Conservation (phyloP, 2,888 invertebrate genomes). For the Tuta absoluta region DNA sequence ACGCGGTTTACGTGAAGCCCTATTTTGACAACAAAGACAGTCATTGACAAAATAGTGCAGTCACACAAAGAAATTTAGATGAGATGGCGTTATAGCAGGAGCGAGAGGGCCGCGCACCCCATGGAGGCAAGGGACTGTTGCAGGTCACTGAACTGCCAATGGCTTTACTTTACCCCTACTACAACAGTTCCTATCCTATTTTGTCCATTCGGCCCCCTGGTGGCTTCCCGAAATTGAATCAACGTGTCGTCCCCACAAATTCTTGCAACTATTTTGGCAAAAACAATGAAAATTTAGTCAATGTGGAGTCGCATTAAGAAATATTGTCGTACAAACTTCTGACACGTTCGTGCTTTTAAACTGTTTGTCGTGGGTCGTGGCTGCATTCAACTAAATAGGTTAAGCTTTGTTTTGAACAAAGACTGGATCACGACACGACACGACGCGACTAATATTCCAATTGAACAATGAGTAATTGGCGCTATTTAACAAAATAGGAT, state of each 20-base stretch:
- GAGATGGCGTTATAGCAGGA: constrained; percentile 54
- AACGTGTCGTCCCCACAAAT: constrained; percentile 16
- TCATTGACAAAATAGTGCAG: constrained; percentile 30
- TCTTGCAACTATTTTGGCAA: background rate
- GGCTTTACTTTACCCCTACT: constrained; percentile 52
- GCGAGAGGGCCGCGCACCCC: constrained; percentile 69
- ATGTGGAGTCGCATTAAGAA: background rate
- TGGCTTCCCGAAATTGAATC: constrained; percentile 33
- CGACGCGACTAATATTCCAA: constrained; percentile 11
- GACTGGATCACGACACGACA: constrained; percentile 3
- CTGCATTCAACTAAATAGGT: constrained; percentile 15
- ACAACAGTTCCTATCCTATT: constrained; percentile 43
- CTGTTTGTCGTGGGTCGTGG: constrained; percentile 6
- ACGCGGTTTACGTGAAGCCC: constrained; percentile 13
- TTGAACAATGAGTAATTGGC: constrained; percentile 21
- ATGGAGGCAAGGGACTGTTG: constrained; percentile 68
- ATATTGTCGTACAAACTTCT: background rate
- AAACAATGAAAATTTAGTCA: background rate
- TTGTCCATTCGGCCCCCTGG: constrained; percentile 41
- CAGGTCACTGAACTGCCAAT: constrained; percentile 72
- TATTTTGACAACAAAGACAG: constrained; percentile 20
- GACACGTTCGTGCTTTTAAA: constrained; percentile 4
- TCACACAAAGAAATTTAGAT: constrained; percentile 53
- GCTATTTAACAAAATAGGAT: constrained; percentile 20
- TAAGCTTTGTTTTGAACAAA: constrained; percentile 21